Base-by-base conservation (phyloP, 1,140 invertebrate species). In the Reticulitermes speratus region DNA sequence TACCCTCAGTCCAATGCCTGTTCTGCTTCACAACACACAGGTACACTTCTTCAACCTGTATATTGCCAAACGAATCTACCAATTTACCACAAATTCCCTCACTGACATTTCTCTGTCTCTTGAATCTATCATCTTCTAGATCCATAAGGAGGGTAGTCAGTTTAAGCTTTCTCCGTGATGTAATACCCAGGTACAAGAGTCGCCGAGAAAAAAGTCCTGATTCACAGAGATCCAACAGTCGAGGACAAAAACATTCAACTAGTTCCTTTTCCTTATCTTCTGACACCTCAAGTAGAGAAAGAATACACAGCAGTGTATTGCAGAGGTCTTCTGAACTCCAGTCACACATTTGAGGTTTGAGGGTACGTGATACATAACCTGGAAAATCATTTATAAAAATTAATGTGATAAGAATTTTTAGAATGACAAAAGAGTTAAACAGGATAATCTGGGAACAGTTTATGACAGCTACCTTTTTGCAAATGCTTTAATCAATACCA, bases 31-130 rank as follows among this genome's bases (percentile, higher is more conserved):
- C 25, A 59, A 65, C 16, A 30, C 84, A n/a, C 30, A 55, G 45
- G 84, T 55, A 84, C 84, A 84, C n/a, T 59, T 84, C 84, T 65
- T 84, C 84, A 48, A 84, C n/a, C n/a, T 84, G 84, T 59, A 52
- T 45, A 25, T n/a, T 65, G 11, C 30, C 84, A 75, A 75, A 25
- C 8, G n/a, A 75, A 30, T 75, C 65, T 30, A 75, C n/a, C 16
- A 84, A 55, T 30, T 65, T 52, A 32, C 45, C 16, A 65, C 8
- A 84, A 38, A 84, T 59, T 52, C 19, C 25, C 44, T 84, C 84
- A 52, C 30, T 84, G 23, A 52, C 45, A 30, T 11, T 32, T 12
- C 59, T 32, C 19, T 9, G 14, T 59, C 84, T 48, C 30, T 48
- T 21, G 11, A 16, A 32, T 8, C 48, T 30, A 3, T 84, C 84